Evolutionary conservation across 2,888 invertebrate genomes (phyloP), one percentile per base, ranked within the genome.

Genomic region (Dugesia japonica): DNA sequence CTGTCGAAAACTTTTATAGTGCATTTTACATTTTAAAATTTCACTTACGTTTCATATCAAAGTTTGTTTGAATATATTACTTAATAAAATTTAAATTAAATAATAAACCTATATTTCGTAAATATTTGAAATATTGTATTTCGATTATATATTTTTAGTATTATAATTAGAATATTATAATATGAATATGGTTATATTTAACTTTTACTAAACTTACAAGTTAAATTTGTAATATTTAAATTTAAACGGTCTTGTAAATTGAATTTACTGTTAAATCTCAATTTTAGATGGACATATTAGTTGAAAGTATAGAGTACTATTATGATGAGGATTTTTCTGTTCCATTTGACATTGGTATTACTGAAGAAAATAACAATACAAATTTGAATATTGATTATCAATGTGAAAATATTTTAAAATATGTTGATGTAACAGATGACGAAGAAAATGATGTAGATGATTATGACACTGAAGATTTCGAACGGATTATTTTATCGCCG

Each of bases 211-310:
- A n/a, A n/a, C n/a, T n/a, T n/a, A n/a, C n/a, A n/a, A n/a, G n/a
- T n/a, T n/a, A n/a, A n/a, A n/a, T n/a, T n/a, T n/a, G n/a, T n/a
- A n/a, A n/a, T n/a, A n/a, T n/a, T 13, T 17, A 17, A 38, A 38
- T 38, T 38, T 38, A 9, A 17, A 38, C 9, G 9, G 9, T 38
- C 38, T 38, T 38, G 17, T 17, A 38, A 38, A 38, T 38, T 38
- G 38, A 17, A 38, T 13, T 38, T 38, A n/a, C 17, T 38, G 38
- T 38, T 38, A 13, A 20, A 20, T 56, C 23, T 56, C 56, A 56
- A 56, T 56, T 56, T 56, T 23, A 56, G 56, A 56, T 56, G 56
- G 56, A 56, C 56, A 56, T 56, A 13, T 56, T 56, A 56, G 56
- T 56, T 4, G 56, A 56, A 56, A 56, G 56, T n/a, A 56, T 56